phyloP scores from a whole-genome alignment of 2,888 invertebrate genomes.

The Philonicus albiceps region DNA sequence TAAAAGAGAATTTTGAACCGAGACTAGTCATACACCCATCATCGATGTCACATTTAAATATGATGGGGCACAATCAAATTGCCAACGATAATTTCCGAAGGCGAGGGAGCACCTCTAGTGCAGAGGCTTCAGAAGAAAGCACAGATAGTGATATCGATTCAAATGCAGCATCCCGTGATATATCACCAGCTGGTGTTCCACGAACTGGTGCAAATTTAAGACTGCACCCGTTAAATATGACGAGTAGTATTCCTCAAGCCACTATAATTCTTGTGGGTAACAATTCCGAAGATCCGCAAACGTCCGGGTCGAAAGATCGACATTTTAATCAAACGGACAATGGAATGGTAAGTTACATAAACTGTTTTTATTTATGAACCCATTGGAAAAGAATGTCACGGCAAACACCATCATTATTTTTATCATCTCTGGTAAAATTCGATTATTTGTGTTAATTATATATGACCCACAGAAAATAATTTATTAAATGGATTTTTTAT shows the following conservation, averaged over 20 bases:
- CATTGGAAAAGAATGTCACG: background rate
- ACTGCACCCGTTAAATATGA: constrained; percentile 47
- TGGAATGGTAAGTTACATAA: constrained; percentile 41
- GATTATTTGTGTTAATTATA: background rate
- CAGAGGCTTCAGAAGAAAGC: constrained; percentile 63
- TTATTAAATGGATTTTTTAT: too few relatives aligned
- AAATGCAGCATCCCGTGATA: constrained; percentile 53
- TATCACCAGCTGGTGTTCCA: constrained; percentile 53
- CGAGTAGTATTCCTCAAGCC: constrained; percentile 47
- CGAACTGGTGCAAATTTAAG: constrained; percentile 48
- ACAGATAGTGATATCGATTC: constrained; percentile 62
- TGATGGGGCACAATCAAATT: constrained; percentile 47
- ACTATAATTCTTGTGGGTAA: constrained; percentile 29
- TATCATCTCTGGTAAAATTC: background rate
- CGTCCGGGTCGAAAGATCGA: constrained; percentile 43
- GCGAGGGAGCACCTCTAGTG: constrained; percentile 62
- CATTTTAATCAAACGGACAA: constrained; percentile 46
- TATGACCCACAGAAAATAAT: too few relatives aligned
- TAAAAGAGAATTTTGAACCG: constrained; percentile 62
- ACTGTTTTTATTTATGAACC: background rate
- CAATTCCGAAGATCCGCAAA: constrained; percentile 42
- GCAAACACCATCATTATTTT: background rate
- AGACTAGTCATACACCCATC: constrained; percentile 57
- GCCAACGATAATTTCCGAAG: constrained; percentile 54
- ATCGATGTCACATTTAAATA: constrained; percentile 53